Evolutionary conservation across 1,140 invertebrate genomes (phyloP).

Genomic region (Steinernema khuongi): DNA sequence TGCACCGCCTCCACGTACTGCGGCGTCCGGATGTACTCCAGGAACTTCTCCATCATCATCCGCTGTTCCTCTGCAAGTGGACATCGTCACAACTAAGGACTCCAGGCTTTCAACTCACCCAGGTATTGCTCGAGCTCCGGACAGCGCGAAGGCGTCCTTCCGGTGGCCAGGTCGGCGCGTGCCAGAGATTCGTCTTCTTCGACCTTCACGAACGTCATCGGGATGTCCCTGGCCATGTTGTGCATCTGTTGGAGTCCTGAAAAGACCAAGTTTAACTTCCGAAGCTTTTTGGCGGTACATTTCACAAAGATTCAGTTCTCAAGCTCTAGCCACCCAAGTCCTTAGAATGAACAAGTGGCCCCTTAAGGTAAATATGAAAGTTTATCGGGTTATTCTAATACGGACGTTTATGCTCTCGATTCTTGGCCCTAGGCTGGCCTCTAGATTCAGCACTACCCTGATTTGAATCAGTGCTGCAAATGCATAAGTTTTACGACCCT

Average conservation of each 20-base stretch:
- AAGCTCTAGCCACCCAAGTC: too few species aligned
- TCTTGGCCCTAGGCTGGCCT: too few species aligned
- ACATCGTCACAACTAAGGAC: background rate
- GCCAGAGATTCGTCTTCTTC: background rate
- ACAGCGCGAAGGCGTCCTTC: background rate
- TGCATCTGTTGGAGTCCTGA: background rate
- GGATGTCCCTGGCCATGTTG: background rate
- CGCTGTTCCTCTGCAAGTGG: background rate
- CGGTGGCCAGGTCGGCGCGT: background rate
- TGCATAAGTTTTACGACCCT: too few species aligned
- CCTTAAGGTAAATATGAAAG: too few species aligned
- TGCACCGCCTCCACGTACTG: conserved; percentile 1
- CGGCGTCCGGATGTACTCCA: background rate
- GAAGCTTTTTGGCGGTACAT: too few species aligned
- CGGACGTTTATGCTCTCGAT: too few species aligned
- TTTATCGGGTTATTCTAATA: too few species aligned
- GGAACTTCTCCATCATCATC: background rate
- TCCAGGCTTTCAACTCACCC: background rate
- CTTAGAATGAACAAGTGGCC: too few species aligned
- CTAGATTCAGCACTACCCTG: too few species aligned
- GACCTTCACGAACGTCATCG: background rate
- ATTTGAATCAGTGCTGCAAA: too few species aligned
- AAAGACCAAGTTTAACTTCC: background rate
- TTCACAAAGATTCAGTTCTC: too few species aligned
- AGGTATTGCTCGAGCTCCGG: conserved; percentile 1